Base-by-base conservation (phyloP, 2,113 vertebrate genomes). In the Agelaius phoeniceus region DNA sequence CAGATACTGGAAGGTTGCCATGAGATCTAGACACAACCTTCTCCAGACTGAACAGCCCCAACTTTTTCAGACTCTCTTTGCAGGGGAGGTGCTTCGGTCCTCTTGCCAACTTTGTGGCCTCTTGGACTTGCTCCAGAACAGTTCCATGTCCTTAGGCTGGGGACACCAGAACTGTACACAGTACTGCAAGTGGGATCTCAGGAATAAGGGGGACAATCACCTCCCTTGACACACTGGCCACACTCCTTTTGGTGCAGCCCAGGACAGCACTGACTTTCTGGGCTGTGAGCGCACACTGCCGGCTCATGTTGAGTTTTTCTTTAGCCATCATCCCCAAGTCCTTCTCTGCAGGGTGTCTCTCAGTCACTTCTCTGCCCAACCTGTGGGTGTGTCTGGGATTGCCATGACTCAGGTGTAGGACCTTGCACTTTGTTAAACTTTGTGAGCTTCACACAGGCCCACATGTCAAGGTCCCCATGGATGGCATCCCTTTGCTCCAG, bases 201-300 rank as follows among this genome's bases (percentile, higher is more conserved):
- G 37, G 37, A 28, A 18, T 1, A 52, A 28, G 28, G 15, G 7
- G 13, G 8, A 59, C 10, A 61, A 54, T 10, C 33, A 26, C 6
- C 27, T 58, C 16, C 61, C 14, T 14, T 20, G 4, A 15, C 19
- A 9, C 8, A 14, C 27, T n/a, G 37, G 44, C 23, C 31, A 23
- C 2, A 2, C 2, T 66, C 1, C 18, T 33, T 51, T 51, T 37
- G 44, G 9, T 24, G 18, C 19, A 46, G 19, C 15, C 33, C 44
- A 30, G 44, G 37, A 67, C 16, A 10, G 4, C 5, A 3, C 3
- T 59, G 33, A 3, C 2, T 44, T 51, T 44, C 37, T 52, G 52
- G 15, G 15, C 15, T 46, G 11, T 1, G 6, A 43, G 35, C 0
- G 0, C 27, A 33, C 14, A 28, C 7, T 37, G 37, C 21, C 9